Base-by-base conservation (phyloP, 92 coral and sea anemone genomes). In the Porites rus region DNA sequence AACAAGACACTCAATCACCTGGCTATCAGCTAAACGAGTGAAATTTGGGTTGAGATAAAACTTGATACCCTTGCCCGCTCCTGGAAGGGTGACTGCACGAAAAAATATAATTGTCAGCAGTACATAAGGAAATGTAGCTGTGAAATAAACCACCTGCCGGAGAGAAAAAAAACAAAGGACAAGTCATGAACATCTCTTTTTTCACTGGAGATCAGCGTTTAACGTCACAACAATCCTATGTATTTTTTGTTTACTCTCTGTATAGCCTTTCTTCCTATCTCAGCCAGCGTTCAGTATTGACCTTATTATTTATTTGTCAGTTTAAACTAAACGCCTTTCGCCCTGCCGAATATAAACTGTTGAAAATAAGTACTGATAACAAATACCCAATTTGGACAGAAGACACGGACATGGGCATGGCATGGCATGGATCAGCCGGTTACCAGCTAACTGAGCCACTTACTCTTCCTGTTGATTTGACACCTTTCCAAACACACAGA, bases 11-110 rank as follows among this genome's bases (percentile, higher is more conserved):
- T 62, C 19, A 18, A 2, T 72, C 67, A 94, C 98, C 91, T 90
- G 89, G 51, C 98, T 95, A 68, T 93, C 91, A 18, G 80, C 31
- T 20, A 94, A 91, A 54, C 92, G 92, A 8, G 92, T 81, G 68
- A 94, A 94, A 77, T 97, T 90, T 20, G 99, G 99, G 51, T 89
- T 91, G n/a, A 97, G 94, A 74, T 95, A 97, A 80, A 94, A 95
- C 88, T 91, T 92, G 66, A 97, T 87, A 67, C 99, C 99, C n/a
- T 91, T 75, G 10, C 51, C 84, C 3, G 99, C 99, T 60, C 99
- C 99, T 72, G 94, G 95, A 69, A 97, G 90, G 6, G 99, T 97
- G 51, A 97, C 99, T 43, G 98, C 99, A 73, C 99, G 98, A 68
- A 97, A 88, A 71, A 93, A 52, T 61, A 97, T 72, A 70, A 95